These are phyloP conservation scores for Harpalus rubripes DNA, from an alignment of 2,888 invertebrate species.

Conservation along the genomic window DNA sequence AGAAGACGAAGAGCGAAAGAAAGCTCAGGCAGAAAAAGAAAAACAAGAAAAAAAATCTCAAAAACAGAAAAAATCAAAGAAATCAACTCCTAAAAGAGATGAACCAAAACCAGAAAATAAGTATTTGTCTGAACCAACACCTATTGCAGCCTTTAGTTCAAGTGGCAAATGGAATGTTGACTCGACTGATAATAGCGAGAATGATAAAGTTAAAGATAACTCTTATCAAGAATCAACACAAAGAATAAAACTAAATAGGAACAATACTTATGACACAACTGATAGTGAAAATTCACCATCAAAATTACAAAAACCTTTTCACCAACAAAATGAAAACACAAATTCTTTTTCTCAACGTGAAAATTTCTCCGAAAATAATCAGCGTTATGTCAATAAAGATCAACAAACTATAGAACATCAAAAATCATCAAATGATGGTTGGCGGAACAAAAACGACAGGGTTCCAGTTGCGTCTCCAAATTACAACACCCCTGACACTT, in stretches of 20 bases:
- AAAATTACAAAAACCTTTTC: no score
- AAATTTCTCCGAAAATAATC: not conserved
- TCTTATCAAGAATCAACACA: not conserved
- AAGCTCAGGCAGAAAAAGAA: not conserved
- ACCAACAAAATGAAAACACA: no score
- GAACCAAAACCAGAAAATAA: not conserved
- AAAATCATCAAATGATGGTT: not conserved
- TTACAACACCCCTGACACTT: not conserved
- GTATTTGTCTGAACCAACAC: not conserved
- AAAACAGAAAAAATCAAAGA: constrained; percentile 12
- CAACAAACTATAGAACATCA: not conserved
- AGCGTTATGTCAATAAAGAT: no score
- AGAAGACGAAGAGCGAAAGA: constrained; percentile 27
- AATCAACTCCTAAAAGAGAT: not conserved
- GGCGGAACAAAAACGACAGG: not conserved
- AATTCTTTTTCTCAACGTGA: not conserved
- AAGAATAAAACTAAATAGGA: no score
- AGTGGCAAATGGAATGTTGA: constrained; percentile 10
- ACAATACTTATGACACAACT: no score
- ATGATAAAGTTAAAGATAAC: not conserved
- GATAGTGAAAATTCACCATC: no score
- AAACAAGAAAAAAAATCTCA: constrained; percentile 28
- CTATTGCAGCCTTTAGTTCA: not conserved
- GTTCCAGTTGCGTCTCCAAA: not conserved
- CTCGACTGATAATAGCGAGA: not conserved